phyloP scores from a whole-genome alignment of 2,888 invertebrate genomes.

The Tipula unca region DNA sequence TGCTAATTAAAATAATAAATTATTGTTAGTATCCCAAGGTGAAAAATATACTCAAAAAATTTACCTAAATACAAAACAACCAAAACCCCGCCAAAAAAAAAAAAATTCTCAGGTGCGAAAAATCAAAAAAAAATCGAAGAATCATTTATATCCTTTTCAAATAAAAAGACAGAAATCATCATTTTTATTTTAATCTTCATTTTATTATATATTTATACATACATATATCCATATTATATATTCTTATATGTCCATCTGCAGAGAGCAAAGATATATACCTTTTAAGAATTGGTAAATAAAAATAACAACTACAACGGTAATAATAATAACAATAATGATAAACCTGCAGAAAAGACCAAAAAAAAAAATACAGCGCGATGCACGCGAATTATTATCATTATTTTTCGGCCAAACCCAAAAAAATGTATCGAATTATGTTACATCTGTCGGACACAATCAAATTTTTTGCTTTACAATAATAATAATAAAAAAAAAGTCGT shows the following conservation, averaged over 20 bases:
- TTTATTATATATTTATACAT: not conserved
- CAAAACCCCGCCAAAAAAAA: not conserved
- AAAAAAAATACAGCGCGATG: not conserved
- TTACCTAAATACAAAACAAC: not conserved
- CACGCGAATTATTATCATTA: constrained; percentile 14
- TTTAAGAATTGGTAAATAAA: not conserved
- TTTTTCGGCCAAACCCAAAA: constrained; percentile 15
- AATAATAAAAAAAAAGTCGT: constrained; percentile 14
- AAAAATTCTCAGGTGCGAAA: not conserved
- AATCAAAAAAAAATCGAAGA: not conserved
- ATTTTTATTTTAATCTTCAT: not conserved
- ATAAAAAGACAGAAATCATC: not conserved
- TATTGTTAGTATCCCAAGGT: not conserved
- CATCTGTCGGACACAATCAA: constrained; percentile 25
- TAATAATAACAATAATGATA: not conserved
- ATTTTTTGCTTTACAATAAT: constrained; percentile 14
- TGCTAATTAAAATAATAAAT: not conserved
- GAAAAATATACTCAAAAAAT: not conserved
- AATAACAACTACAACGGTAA: not conserved
- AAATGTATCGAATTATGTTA: constrained; percentile 24
- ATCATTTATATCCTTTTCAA: not conserved
- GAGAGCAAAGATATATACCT: not conserved
- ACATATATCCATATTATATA: too few relatives aligned
- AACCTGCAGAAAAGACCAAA: not conserved
- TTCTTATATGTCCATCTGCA: not conserved